These are phyloP conservation scores for Halocaridina rubra DNA, from an alignment of 2,888 invertebrate species.

Conservation along the genomic window DNA sequence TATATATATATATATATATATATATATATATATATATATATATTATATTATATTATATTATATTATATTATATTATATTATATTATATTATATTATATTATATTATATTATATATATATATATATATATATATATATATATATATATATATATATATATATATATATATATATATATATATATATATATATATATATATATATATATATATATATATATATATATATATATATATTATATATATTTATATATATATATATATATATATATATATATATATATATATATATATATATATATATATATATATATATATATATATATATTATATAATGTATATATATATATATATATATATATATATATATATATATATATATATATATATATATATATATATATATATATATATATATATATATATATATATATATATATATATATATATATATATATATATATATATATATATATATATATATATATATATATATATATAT, in stretches of 20 bases:
- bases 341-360: too few species aligned
- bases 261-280: background rate
- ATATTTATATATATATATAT: background rate
- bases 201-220: conserved; percentile 20
- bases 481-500: too few species aligned
- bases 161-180: too few species aligned
- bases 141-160: conserved; percentile 5
- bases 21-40: conserved; percentile 15
- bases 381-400: too few species aligned
- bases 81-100: background rate
- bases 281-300: background rate
- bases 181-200: too few species aligned
- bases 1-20: conserved; percentile 16
- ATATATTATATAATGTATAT: too few species aligned
- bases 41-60: background rate
- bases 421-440: too few species aligned
- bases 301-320: background rate
- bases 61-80: background rate
- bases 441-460: too few species aligned
- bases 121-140: conserved; percentile 10
- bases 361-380: too few species aligned
- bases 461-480: too few species aligned
- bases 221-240: background rate
- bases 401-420: too few species aligned
- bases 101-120: background rate